phyloP scores from a whole-genome alignment of 2,888 invertebrate genomes.

The Rhogogaster chlorosoma region DNA sequence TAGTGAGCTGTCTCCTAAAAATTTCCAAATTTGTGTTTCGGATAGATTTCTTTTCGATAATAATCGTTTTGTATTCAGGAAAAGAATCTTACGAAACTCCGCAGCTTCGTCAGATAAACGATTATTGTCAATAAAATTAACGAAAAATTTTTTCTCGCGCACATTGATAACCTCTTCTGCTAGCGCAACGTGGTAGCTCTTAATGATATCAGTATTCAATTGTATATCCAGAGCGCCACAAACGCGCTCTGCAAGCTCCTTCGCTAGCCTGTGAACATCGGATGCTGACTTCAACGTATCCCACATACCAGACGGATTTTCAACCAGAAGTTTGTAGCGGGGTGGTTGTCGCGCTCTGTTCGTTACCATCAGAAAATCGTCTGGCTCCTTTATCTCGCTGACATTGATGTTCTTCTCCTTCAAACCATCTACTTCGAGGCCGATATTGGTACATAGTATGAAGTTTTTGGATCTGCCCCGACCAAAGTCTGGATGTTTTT shows the following conservation, averaged over 20 bases:
- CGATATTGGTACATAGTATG: constrained; percentile 16
- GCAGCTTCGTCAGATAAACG: neutral
- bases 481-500: neutral
- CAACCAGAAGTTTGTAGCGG: neutral
- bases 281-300: constrained; percentile 8
- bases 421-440: neutral
- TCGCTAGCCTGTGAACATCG: constrained; percentile 14
- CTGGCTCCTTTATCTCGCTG: neutral
- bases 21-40: neutral
- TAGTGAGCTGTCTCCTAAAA: neutral
- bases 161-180: constrained; percentile 3
- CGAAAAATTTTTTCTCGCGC: neutral
- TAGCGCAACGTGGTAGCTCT: neutral
- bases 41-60: neutral
- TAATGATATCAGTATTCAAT: neutral
- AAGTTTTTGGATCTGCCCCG: neutral
- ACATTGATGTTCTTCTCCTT: neutral
- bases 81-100: constrained; percentile 11
- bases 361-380: neutral
- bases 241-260: neutral
- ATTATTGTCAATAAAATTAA: neutral
- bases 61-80: neutral
- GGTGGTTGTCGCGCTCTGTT: neutral
- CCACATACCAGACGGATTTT: neutral
- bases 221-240: neutral